Conservation (phyloP, 2,797 vertebrate genomes). For the Anguilla marmorata region DNA sequence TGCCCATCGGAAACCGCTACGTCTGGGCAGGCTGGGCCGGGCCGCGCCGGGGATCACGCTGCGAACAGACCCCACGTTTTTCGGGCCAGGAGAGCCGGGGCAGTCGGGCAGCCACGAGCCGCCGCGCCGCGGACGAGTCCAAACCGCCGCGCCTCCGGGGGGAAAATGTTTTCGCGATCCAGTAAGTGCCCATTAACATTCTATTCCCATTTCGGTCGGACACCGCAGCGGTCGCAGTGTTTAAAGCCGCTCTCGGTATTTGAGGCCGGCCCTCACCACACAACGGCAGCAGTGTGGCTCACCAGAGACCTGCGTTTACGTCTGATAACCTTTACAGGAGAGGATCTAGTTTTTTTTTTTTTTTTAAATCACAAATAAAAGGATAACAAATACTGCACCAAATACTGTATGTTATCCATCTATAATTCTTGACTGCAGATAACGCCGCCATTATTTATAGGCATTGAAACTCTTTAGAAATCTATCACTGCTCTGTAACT, state of each 20-base stretch:
- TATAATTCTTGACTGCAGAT: not conserved
- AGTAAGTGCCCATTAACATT: slow-evolving; percentile 74
- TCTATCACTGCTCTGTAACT: not conserved
- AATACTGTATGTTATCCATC: not conserved
- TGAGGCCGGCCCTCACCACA: slow-evolving; percentile 45
- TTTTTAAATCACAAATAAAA: slow-evolving; percentile 29
- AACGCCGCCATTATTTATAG: not conserved
- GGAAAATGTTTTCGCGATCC: slow-evolving; percentile 69
- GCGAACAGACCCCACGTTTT: not conserved
- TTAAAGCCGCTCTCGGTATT: slow-evolving; percentile 58
- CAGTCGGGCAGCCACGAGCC: not conserved
- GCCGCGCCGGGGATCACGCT: not conserved
- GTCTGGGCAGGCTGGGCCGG: not conserved
- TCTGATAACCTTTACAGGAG: slow-evolving; percentile 50
- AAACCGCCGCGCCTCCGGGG: slow-evolving; percentile 65
- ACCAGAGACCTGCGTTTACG: slow-evolving; percentile 6
- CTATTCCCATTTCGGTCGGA: slow-evolving; percentile 66
- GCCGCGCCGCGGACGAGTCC: slow-evolving; percentile 34
- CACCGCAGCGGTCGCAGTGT: slow-evolving; percentile 62
- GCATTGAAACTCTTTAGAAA: not conserved
- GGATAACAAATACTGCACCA: slow-evolving; percentile 41
- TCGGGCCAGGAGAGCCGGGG: slow-evolving; percentile 10
- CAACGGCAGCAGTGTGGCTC: slow-evolving; percentile 14
- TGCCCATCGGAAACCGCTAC: not conserved
- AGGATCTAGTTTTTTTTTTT: slow-evolving; percentile 50